A percentile compares a stretch with the other conserved stretches of the same genome.
Conservation (phyloP, 2,888 invertebrate genomes). For the Melanostoma mellinum region DNA sequence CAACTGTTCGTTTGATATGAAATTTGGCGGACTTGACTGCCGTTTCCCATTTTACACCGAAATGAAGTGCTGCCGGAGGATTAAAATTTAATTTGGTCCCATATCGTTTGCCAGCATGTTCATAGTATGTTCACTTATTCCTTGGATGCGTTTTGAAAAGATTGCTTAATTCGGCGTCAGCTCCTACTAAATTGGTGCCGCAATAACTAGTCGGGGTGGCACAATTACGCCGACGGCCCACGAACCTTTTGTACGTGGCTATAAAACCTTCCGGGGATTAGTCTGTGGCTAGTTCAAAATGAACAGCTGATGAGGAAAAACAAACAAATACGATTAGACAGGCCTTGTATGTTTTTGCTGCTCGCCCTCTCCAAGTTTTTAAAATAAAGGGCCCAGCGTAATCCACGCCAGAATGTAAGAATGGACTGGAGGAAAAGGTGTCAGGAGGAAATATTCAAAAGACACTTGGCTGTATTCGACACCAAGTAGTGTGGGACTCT, state of each 20-base stretch:
- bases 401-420: constrained; percentile 68
- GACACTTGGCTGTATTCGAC: too few species aligned
- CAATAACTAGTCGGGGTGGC: constrained; percentile 74
- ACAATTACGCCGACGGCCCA: constrained; percentile 74
- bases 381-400: constrained; percentile 73
- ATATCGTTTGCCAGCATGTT: constrained; percentile 41
- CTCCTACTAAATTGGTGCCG: constrained; percentile 76
- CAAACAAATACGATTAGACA: constrained; percentile 75
- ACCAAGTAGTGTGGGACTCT: too few species aligned
- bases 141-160: constrained; percentile 19
- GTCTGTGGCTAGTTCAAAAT: not conserved
- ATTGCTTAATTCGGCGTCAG: constrained; percentile 50
- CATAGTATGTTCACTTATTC: not conserved
- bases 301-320: constrained; percentile 57
- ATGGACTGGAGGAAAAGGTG: constrained; percentile 33
- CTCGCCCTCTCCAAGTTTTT: constrained; percentile 50
- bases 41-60: constrained; percentile 38
- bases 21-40: constrained; percentile 39
- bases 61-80: constrained; percentile 45
- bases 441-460: too few species aligned
- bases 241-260: constrained; percentile 74
- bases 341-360: constrained; percentile 68
- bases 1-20: constrained; percentile 36
- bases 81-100: constrained; percentile 75
- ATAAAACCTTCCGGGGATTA: constrained; percentile 74